Evolutionary conservation across 2,888 invertebrate genomes (phyloP).

Genomic region (Cephus spinipes): DNA sequence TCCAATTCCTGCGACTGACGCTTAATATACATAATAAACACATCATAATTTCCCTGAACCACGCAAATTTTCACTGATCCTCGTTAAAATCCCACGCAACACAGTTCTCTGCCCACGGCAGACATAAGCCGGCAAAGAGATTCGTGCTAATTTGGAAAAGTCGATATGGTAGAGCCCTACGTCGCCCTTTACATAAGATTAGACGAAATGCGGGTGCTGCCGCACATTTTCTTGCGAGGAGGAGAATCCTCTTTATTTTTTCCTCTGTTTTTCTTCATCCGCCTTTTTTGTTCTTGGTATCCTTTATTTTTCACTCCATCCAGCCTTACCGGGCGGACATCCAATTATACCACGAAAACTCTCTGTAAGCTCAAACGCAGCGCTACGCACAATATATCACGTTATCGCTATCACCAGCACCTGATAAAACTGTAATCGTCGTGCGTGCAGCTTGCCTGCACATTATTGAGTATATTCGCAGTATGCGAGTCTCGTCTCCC

Average conservation of each 20-base stretch:
- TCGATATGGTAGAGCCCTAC: neutral
- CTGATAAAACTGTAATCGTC: neutral
- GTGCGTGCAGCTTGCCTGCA: neutral
- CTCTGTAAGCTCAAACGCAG: neutral
- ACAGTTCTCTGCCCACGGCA: neutral
- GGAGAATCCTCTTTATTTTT: neutral
- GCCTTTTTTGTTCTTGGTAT: neutral
- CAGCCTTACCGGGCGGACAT: neutral
- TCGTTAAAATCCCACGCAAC: neutral
- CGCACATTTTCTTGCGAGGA: neutral
- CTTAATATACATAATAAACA: neutral
- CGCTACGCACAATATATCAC: neutral
- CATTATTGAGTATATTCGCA: neutral
- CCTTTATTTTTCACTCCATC: neutral
- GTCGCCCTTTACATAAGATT: neutral
- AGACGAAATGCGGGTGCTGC: neutral
- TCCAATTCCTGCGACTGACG: neutral
- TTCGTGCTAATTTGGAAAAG: neutral
- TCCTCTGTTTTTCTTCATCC: neutral
- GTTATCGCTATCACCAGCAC: neutral
- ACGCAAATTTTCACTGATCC: neutral
- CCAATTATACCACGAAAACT: neutral
- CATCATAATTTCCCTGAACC: neutral
- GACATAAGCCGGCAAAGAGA: neutral
- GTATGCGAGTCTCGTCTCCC: neutral